Evolutionary conservation across 2,113 vertebrate genomes (phyloP), one percentile per base, ranked within the genome.

Genomic region (Parus major): DNA sequence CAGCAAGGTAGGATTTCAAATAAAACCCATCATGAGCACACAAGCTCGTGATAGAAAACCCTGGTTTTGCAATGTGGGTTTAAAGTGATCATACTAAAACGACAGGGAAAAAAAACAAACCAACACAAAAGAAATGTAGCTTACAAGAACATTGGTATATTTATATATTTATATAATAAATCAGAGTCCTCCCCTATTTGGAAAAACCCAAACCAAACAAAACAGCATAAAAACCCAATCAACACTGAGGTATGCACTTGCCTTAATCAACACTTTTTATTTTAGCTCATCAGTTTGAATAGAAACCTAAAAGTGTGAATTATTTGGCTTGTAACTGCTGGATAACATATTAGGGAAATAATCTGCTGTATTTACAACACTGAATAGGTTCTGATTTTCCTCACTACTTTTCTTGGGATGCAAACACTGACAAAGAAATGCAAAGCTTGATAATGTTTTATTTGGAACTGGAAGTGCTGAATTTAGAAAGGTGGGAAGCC

Each of bases 181-280:
- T 31, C 77, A 84, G 39, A 73, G 9, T 56, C 7, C 42, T 90
- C 18, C 16, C 4, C 47, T 73, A 13, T 19, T 68, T 3, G 0
- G 42, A 53, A 87, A 80, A 93, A 83, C 9, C 10, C 7, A 2
- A 85, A 50, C 21, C 15, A 92, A 86, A 95, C 18, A 59, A 79
- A 94, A 18, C 35, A 79, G 81, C 15, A 39, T 6, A 42, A 86
- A 71, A 55, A 55, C 84, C 42, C 69, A 87, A 86, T 84, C 82
- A 68, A 56, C 25, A 39, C 50, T 8, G 71, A 96, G 86, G 94
- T 69, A 76, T 7, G 42, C 10, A 6, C 90, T 93, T 86, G 61
- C 61, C 85, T 95, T 95, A 90, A 97, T 97, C 95, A 96, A 94
- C 90, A 77, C 61, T 82, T 82, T 87, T 96, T 82, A 94, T 93